phyloP scores from a whole-genome alignment of 2,113 vertebrate species.

The Oophaga pumilio region DNA sequence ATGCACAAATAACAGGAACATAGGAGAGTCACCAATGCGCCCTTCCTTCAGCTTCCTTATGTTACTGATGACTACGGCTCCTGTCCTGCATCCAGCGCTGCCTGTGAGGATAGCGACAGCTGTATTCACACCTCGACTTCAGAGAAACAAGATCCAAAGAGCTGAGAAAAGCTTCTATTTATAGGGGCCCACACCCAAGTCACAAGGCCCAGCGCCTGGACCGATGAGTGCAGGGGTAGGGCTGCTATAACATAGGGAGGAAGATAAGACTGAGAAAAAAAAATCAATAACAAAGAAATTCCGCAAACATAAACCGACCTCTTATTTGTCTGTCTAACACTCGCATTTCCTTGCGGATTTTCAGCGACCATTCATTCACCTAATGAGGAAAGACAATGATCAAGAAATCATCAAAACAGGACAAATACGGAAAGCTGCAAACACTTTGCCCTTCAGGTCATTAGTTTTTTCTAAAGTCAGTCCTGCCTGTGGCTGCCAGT shows the following conservation, averaged over 20 bases:
- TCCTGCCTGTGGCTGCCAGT: too few species aligned
- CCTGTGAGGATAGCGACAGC: neutral
- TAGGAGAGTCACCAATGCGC: neutral
- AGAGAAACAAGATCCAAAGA: neutral
- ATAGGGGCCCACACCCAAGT: neutral
- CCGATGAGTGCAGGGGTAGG: neutral
- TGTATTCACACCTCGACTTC: neutral
- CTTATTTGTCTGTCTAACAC: constrained; percentile 95
- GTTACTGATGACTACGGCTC: neutral
- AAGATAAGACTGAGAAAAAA: neutral
- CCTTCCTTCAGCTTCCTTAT: neutral
- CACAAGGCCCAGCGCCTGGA: neutral
- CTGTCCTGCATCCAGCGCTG: neutral
- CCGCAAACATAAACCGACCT: constrained; percentile 74
- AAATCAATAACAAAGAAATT: neutral
- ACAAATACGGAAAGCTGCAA: neutral
- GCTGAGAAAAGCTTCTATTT: neutral
- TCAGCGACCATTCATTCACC: constrained; percentile 94
- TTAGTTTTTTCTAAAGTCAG: too few species aligned
- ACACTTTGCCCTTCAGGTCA: too few species aligned
- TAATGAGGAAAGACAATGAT: constrained; percentile 63
- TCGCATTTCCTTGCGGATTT: constrained; percentile 96
- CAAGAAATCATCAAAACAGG: neutral
- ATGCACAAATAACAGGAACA: neutral
- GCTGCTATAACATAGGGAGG: neutral